phyloP scores from a whole-genome alignment of 2,797 vertebrate species.

The Gallinago stenura region DNA sequence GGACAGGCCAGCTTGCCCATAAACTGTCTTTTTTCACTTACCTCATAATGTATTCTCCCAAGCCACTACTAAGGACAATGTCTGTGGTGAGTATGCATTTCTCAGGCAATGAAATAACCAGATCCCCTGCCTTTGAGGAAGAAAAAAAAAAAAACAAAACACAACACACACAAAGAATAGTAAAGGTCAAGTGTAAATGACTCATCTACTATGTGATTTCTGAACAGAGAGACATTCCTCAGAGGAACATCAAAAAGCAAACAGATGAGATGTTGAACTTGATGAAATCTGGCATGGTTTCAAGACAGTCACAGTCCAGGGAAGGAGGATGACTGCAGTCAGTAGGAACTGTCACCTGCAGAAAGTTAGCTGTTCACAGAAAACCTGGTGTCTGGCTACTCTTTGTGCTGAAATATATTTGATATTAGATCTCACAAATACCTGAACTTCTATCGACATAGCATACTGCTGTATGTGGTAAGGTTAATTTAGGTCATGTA shows the following conservation, averaged over 20 bases:
- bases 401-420: not conserved
- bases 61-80: constrained; percentile 87
- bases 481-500: not conserved
- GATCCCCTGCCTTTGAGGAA: constrained; percentile 78
- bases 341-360: not conserved
- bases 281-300: not conserved
- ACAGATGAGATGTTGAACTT: not conserved
- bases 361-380: not conserved
- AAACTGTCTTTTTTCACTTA: constrained; percentile 69
- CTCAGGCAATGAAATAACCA: constrained; percentile 90
- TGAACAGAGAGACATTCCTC: not conserved
- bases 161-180: not conserved
- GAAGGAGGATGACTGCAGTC: not conserved
- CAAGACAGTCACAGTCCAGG: not conserved
- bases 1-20: not conserved
- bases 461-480: not conserved
- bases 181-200: not conserved
- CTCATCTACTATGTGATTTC: not conserved
- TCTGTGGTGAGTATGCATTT: constrained; percentile 90
- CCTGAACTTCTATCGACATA: not conserved
- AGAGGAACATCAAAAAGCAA: not conserved
- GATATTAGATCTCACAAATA: not conserved
- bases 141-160: not conserved
- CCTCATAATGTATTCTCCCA: constrained; percentile 87
- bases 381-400: not conserved